Evolutionary conservation across 2,888 invertebrate genomes (phyloP), one percentile per base, ranked within the genome.

Genomic region (Leptinotarsa rubiginosa): DNA sequence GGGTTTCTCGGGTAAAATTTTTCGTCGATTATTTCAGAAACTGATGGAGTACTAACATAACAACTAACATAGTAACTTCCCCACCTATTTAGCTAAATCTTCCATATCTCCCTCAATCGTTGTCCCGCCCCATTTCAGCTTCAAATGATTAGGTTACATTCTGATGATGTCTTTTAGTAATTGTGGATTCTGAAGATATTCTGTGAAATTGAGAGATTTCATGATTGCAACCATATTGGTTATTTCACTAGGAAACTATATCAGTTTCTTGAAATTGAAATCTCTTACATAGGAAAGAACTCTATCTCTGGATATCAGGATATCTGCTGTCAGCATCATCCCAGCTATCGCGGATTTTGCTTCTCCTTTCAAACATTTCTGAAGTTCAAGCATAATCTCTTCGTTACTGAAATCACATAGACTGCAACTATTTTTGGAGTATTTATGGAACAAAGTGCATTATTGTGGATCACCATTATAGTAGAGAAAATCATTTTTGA

Each of bases 41-140:
- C n/a, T n/a, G n/a, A 10, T 49, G 4, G 1, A 10, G 41, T 16
- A 47, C 31, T 64, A 41, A 64, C 10, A 22, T 31, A 64, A 2
- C 64, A 64, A 41, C 15, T 16, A 18, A 12, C 31, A 18, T 16
- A 31, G 5, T 25, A 25, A 47, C 3, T 65, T 47, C 16, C n/a
- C n/a, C 65, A 65, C 47, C 47, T 47, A 65, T 65, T 65, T 65
- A 20, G 65, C n/a, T 22, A 15, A 65, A 65, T 47, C 47, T 64
- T 64, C 41, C 13, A 18, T 47, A 65, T 65, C 20, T 2, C 4
- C 15, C 4, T 13, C 65, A 3, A 47, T 47, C 13, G 2, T 65
- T 47, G 18, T 65, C 16, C 18, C n/a, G 47, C 47, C 47, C 47
- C 20, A 65, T 65, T 47, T 47, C 49, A 47, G 18, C 65, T 65